These are phyloP conservation scores for Mythimna vitellina DNA, from an alignment of 2,888 invertebrate species.

Conservation along the genomic window DNA sequence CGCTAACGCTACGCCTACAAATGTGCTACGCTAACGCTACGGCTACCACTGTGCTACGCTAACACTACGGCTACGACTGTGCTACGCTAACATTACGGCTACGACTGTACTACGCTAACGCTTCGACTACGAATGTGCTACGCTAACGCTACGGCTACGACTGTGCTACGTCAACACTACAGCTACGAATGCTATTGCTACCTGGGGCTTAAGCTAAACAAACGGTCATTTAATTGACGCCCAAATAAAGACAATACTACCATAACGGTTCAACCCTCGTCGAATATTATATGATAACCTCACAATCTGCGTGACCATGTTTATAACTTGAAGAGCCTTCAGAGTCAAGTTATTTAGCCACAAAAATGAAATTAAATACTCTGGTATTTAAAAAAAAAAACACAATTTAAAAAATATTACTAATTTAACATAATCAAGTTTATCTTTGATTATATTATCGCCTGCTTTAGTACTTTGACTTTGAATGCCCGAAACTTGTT, in stretches of 20 bases:
- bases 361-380: neutral
- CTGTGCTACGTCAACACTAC: too few relatives aligned
- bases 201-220: neutral
- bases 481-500: constrained; percentile 43
- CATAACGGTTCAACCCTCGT: neutral
- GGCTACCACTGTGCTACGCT: too few relatives aligned
- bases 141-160: too few relatives aligned
- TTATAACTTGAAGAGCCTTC: neutral
- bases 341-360: neutral
- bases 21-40: too few relatives aligned
- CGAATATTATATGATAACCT: neutral
- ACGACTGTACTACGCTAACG: too few relatives aligned
- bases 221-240: neutral
- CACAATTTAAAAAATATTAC: neutral
- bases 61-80: too few relatives aligned
- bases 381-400: neutral
- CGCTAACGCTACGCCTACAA: neutral
- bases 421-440: constrained; percentile 3
- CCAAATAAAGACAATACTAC: too few relatives aligned
- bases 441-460: neutral
- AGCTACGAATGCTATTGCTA: neutral
- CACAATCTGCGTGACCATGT: too few relatives aligned
- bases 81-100: too few relatives aligned
- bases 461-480: constrained; percentile 21
- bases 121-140: too few relatives aligned